A percentile compares a stretch with the other conserved stretches of the same genome.
Conservation (phyloP, 1,140 invertebrate species). For the Vanessa tameamea region DNA sequence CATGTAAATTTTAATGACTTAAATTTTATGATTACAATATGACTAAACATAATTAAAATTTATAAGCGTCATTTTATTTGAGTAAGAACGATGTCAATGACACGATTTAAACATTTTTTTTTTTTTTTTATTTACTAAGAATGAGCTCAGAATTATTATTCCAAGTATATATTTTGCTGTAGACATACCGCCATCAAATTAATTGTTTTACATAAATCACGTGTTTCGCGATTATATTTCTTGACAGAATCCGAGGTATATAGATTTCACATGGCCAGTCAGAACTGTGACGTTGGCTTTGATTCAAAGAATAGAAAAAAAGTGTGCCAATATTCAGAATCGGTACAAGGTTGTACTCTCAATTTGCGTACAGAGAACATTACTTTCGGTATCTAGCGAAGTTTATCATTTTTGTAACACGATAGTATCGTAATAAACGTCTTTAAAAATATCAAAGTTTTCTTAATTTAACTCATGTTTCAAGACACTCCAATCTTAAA, state of each 20-base stretch:
- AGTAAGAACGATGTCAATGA: constrained; percentile 19
- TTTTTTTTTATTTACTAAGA: not conserved
- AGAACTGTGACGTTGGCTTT: constrained; percentile 51
- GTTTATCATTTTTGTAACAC: constrained; percentile 39
- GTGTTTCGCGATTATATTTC: not conserved
- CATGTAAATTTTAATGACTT: not conserved
- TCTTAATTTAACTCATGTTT: too few species aligned
- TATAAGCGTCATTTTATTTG: constrained; percentile 4
- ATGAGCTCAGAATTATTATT: not conserved
- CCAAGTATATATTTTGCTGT: not conserved
- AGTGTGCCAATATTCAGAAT: constrained; percentile 76
- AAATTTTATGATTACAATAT: not conserved
- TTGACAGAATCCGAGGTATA: not conserved
- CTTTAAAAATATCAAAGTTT: too few species aligned
- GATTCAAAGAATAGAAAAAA: constrained; percentile 72
- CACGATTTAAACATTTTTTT: constrained; percentile 4
- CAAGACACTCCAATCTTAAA: too few species aligned
- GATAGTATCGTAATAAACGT: constrained; percentile 24
- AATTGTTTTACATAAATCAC: constrained; percentile 18
- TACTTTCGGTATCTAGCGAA: constrained; percentile 26
- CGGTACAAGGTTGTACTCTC: constrained; percentile 71
- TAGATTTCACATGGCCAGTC: constrained; percentile 18
- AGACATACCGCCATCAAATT: not conserved
- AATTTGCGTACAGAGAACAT: constrained; percentile 45
- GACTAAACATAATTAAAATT: constrained; percentile 1